A percentile compares a stretch with the other conserved stretches of the same genome.
phyloP scores from a whole-genome alignment of 2,888 invertebrate species.

The Crocallis elinguaria region DNA sequence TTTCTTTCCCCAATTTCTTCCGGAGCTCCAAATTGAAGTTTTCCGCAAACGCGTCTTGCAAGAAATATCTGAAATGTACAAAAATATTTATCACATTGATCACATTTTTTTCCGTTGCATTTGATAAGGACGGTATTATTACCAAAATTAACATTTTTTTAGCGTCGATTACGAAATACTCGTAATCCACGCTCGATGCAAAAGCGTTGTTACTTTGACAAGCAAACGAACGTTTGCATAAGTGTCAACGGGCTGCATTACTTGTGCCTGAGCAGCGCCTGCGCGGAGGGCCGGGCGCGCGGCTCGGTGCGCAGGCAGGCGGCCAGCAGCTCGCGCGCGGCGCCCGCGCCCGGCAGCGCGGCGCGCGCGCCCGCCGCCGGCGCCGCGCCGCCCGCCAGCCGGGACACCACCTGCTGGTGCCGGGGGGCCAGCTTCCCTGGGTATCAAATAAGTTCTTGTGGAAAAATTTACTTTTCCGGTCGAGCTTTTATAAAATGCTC shows the following conservation, averaged over 20 bases:
- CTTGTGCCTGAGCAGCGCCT: conserved; percentile 87
- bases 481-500: too few species aligned
- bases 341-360: conserved; percentile 58
- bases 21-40: conserved; percentile 87
- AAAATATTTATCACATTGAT: too few species aligned
- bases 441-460: too few species aligned
- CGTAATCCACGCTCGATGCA: too few species aligned
- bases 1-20: conserved; percentile 86
- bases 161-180: too few species aligned
- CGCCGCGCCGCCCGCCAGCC: conserved; percentile 67
- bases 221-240: too few species aligned
- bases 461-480: too few species aligned
- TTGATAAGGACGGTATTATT: too few species aligned
- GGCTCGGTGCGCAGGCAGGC: conserved; percentile 87
- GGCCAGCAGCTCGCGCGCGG: conserved; percentile 79
- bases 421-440: conserved; percentile 76
- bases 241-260: too few species aligned
- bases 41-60: conserved; percentile 87
- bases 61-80: conserved; percentile 86
- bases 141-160: too few species aligned
- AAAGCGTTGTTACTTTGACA: too few species aligned
- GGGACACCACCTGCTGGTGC: conserved; percentile 76
- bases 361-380: conserved; percentile 46
- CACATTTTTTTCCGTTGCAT: too few species aligned
- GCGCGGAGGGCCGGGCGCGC: conserved; percentile 85